Conservation (phyloP, 2,797 vertebrate genomes). For the Fringilla coelebs region DNA sequence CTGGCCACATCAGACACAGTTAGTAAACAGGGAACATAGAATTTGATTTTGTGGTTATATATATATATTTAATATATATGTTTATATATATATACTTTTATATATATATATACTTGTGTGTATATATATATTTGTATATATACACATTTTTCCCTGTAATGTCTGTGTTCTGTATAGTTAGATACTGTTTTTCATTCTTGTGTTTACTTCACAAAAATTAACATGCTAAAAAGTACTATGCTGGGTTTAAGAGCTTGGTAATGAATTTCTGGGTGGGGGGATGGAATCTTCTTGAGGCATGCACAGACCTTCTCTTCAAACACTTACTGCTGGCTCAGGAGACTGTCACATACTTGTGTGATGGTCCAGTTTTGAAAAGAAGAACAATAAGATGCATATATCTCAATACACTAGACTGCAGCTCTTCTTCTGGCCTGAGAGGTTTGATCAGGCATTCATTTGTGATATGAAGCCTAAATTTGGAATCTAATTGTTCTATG, state of each 20-base stretch:
- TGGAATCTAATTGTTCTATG: not conserved
- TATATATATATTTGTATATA: not conserved
- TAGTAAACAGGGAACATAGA: not conserved
- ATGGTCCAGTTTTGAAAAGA: not conserved
- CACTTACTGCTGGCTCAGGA: not conserved
- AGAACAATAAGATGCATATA: not conserved
- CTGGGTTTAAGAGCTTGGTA: not conserved
- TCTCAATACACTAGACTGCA: not conserved
- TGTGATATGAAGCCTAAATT: not conserved
- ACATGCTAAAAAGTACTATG: not conserved
- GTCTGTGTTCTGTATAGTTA: not conserved
- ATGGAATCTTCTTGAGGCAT: not conserved
- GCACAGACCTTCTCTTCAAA: not conserved
- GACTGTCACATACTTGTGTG: not conserved
- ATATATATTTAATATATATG: not conserved
- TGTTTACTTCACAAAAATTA: not conserved
- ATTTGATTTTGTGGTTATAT: not conserved
- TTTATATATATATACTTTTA: not conserved
- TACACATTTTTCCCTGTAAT: rapidly evolving
- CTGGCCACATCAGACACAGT: not conserved
- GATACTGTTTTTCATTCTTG: not conserved
- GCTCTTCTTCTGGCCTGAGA: not conserved
- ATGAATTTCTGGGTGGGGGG: not conserved
- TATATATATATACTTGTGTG: not conserved
- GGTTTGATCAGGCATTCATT: not conserved